These are phyloP conservation scores for Capreolus pygargus DNA, from an alignment of 2,113 vertebrate genomes.

Conservation along the genomic window DNA sequence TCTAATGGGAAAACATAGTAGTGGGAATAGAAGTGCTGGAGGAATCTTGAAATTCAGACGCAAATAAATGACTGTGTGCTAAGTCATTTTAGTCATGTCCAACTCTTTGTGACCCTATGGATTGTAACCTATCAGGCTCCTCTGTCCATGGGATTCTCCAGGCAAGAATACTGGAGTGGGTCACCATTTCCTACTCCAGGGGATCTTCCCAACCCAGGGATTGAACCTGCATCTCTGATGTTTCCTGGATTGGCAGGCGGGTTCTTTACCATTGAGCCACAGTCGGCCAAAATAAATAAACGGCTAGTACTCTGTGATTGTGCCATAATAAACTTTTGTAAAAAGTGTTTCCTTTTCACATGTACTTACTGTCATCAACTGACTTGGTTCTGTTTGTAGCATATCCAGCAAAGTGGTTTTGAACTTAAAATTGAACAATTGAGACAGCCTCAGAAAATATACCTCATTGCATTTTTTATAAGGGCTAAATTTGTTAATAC, in stretches of 20 bases:
- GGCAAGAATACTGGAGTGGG: not conserved
- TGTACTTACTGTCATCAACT: not conserved
- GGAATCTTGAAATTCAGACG: not conserved
- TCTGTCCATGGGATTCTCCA: not conserved
- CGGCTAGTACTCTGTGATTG: not conserved
- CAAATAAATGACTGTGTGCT: not conserved
- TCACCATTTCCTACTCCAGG: not conserved
- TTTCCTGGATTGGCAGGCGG: not conserved
- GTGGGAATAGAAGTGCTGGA: not conserved
- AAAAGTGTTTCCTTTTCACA: not conserved
- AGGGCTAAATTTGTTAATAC: not conserved
- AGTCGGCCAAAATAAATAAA: not conserved
- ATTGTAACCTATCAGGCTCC: not conserved
- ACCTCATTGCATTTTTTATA: not conserved
- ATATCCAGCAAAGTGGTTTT: not conserved
- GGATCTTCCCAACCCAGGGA: not conserved
- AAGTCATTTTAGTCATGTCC: not conserved
- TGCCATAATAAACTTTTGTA: not conserved
- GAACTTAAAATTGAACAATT: not conserved
- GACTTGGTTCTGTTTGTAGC: not conserved
- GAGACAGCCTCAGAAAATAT: not conserved
- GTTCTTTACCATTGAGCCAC: not conserved
- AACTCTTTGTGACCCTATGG: not conserved
- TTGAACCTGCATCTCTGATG: not conserved
- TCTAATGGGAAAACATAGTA: not conserved